phyloP scores from a whole-genome alignment of 2,113 vertebrate genomes.

The Cinclus cinclus region DNA sequence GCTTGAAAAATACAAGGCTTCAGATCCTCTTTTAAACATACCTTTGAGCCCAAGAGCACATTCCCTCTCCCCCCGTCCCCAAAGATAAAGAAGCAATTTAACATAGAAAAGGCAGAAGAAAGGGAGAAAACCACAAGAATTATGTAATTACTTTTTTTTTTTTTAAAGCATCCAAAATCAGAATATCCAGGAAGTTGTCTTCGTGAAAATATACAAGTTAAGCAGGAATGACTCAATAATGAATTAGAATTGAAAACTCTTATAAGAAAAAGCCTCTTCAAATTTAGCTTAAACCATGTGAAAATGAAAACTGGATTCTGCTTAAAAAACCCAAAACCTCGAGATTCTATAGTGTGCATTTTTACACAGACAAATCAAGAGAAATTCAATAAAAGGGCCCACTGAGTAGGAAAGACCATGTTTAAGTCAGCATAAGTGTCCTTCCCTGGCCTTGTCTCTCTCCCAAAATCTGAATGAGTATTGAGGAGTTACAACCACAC shows the following conservation, averaged over 20 bases:
- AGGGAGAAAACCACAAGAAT: background rate
- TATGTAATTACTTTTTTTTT: background rate
- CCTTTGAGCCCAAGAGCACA: background rate
- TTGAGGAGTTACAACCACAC: slow-evolving; percentile 58
- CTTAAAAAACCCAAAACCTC: background rate
- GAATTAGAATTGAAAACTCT: background rate
- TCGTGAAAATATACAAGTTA: background rate
- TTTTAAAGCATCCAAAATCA: background rate
- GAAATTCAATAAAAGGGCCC: background rate
- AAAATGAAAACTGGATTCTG: background rate
- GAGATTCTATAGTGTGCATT: background rate
- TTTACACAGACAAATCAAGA: background rate
- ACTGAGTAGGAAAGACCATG: background rate
- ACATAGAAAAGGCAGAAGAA: background rate
- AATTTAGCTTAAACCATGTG: background rate
- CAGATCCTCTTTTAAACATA: background rate
- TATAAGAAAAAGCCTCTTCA: background rate
- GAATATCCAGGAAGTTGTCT: background rate
- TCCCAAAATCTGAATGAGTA: slow-evolving; percentile 55
- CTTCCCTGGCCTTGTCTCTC: slow-evolving; percentile 48
- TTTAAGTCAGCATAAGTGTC: slow-evolving; percentile 40
- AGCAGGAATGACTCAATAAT: background rate
- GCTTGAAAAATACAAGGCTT: background rate
- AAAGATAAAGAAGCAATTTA: background rate
- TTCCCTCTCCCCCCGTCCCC: background rate